Base-by-base conservation (phyloP, 1,140 invertebrate genomes). In the Macrotrachela quadricornifera region DNA sequence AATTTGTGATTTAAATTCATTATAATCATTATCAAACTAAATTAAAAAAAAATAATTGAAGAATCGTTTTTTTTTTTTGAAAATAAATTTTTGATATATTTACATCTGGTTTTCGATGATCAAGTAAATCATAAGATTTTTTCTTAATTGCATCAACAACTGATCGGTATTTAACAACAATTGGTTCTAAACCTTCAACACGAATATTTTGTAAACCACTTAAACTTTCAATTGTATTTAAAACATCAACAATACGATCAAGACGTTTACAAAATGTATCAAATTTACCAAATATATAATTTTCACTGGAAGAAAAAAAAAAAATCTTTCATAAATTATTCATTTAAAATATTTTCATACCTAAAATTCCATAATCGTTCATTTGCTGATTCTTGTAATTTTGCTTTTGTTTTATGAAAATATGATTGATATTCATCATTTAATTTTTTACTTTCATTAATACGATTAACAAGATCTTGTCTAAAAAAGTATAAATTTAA, bases 221-320 rank as follows among this genome's bases (percentile, higher is more conserved):
- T 48, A 66, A 67, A 55, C 59, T 63, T 46, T 90, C 82, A 59
- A 91, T 81, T 13, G 84, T 72, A 70, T 87, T 80, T 59, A 90
- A 85, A 77, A 91, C 81, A 4, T 78, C 76, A 14, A 85, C 77
- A 43, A 95, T 87, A 68, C 84, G 82, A 53, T 78, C 77, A 9
- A 94, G 71, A 46, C 88, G 74, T 52, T 79, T 79, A 62, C 85
- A 90, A 67, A 92, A 92, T 0, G 82, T 80, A 62, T 92, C 84
- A 62, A 92, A 92, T 72, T 90, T 85, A 54, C 87, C 88, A 69
- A 95, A 94, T 1, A 94, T 86, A 63, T 91, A 90, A 62, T 88
- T 90, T 70, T 92, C 86, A 38, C 84, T 11, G 37, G 8, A 13
- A 51, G 44, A 43, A 41, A 13, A 13, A 40, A 16, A 12, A 38